Base-by-base conservation (phyloP, 2,888 invertebrate genomes). In the Lagria hirta region DNA sequence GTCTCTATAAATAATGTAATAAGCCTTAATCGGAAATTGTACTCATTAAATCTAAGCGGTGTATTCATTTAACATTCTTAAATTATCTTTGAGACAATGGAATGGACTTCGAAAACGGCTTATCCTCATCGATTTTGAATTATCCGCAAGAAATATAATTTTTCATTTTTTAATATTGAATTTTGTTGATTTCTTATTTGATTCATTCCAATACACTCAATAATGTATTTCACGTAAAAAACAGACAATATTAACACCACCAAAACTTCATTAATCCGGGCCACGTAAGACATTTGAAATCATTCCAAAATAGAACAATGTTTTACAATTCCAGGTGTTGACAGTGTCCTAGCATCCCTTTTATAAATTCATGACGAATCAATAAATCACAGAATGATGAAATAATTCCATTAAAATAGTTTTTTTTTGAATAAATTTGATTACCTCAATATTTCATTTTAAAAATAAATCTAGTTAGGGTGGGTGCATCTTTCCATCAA, bases 1-100 rank as follows among this genome's bases (percentile, higher is more conserved):
- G 48, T 48, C 43, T 50, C 38, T 33, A 54, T 55, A 52, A 55
- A 55, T 55, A 35, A 55, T 55, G 46, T 41, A 53, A 11, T 36
- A 35, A 28, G 30, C 43, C 42, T 48, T 49, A 51, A 51, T 51
- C 51, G 48, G 37, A 44, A 51, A 51, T 51, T 43, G 45, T 49
- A 48, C 46, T 45, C 42, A 43, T 51, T 49, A 51, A 51, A 51
- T 51, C 50, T 50, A 48, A 47, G 43, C 49, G 44, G 40, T 41
- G 16, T n/a, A 36, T 29, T 43, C 43, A 43, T 43, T 43, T 43
- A 26, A 10, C 38, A 30, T 37, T 43, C 37, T 37, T 30, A 37
- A 37, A 37, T n/a, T n/a, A n/a, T 43, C 43, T 43, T 24, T 27
- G 15, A 12, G 33, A 33, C 41, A 10, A 10, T 29, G 24, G 35